Percentiles rank a stretch among this genome's conserved stretches.
Conservation (phyloP, 2,888 invertebrate species). For the Rambutsinella grinnellia region DNA sequence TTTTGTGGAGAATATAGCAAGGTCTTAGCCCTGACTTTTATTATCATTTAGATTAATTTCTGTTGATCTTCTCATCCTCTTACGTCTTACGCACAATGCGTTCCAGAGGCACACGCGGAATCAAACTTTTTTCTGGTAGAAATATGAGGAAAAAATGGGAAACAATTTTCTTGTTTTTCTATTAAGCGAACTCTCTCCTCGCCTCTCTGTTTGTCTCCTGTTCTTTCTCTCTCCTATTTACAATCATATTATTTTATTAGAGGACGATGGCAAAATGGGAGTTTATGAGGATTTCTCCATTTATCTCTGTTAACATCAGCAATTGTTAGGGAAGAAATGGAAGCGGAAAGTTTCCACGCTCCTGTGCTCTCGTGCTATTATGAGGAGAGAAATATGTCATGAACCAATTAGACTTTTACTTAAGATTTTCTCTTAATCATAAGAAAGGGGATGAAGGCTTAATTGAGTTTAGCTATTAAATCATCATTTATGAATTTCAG, state of each 20-base stretch:
- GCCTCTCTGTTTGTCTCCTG: background rate
- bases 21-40: constrained; percentile 43
- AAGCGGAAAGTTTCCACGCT: background rate
- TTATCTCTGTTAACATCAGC: background rate
- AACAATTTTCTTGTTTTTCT: constrained; percentile 19
- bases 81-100: background rate
- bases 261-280: constrained; percentile 32
- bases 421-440: too few relatives aligned
- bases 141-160: background rate
- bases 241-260: constrained; percentile 8
- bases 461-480: constrained; percentile 40
- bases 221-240: background rate
- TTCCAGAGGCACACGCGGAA: background rate
- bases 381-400: constrained; percentile 13
- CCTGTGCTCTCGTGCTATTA: background rate
- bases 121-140: background rate
- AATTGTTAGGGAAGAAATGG: background rate
- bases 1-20: too few relatives aligned
- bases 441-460: background rate
- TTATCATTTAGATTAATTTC: constrained; percentile 50
- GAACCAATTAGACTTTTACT: constrained; percentile 39
- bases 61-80: constrained; percentile 16
- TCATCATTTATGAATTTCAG: constrained; percentile 25
- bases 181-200: background rate
- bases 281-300: constrained; percentile 1